These are phyloP conservation scores for Carassius carassius DNA, from an alignment of 2,113 vertebrate species.

Conservation along the genomic window DNA sequence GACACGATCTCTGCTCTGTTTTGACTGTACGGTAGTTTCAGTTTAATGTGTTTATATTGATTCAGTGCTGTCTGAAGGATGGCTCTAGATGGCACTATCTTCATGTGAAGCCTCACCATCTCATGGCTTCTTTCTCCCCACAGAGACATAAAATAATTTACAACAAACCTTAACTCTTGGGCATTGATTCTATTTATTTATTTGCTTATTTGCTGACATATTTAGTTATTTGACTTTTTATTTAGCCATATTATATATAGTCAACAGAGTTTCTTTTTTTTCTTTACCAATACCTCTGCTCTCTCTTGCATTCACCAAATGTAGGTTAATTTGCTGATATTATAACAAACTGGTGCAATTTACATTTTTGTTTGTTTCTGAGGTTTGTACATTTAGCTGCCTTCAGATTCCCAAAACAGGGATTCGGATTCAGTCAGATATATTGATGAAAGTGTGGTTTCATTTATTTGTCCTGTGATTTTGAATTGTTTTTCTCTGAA, in stretches of 20 bases:
- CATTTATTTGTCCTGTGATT: background rate
- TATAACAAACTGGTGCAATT: background rate
- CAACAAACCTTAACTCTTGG: background rate
- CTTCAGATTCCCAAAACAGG: background rate
- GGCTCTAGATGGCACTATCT: slow-evolving; percentile 79
- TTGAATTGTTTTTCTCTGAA: background rate
- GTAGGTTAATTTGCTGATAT: background rate
- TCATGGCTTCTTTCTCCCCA: background rate
- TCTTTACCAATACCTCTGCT: background rate
- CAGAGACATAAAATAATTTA: background rate
- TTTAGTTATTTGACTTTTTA: background rate
- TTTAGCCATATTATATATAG: background rate
- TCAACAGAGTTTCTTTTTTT: background rate
- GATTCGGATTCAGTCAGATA: background rate
- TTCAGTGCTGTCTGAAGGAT: slow-evolving; percentile 45
- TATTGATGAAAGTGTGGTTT: background rate
- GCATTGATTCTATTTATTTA: background rate
- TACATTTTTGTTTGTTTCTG: background rate
- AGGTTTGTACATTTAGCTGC: background rate
- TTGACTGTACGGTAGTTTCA: background rate
- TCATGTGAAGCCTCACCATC: slow-evolving; percentile 65
- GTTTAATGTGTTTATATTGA: background rate
- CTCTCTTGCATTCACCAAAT: background rate
- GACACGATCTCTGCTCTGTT: background rate
- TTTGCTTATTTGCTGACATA: background rate